Evolutionary conservation across 37 sponge, comb jelly and placozoan genomes (phyloP).

Genomic region (Petrosia ficiformis): DNA sequence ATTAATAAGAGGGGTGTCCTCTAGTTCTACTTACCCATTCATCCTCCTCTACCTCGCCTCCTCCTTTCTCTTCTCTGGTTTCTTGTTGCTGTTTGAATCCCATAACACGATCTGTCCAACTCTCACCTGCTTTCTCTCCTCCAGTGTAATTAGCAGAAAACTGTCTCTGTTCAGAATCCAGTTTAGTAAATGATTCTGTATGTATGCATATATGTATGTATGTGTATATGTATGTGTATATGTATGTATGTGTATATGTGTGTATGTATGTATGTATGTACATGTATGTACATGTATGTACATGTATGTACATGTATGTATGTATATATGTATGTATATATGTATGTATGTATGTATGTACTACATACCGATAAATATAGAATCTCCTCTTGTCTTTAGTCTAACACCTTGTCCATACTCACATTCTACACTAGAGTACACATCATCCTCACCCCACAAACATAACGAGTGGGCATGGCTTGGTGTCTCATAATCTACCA

Average conservation of each 20-base stretch:
- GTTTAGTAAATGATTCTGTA: no score
- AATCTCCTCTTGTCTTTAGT: constrained; percentile 79
- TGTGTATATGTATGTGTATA: neutral
- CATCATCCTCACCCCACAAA: constrained; percentile 70
- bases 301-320: neutral
- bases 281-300: neutral
- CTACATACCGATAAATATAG: constrained; percentile 64
- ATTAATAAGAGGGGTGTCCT: no score
- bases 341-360: neutral
- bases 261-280: neutral
- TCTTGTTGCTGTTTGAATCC: constrained; percentile 49
- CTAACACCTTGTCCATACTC: constrained; percentile 54
- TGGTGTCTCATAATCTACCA: constrained; percentile 34
- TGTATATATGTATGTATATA: neutral
- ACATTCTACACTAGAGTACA: constrained; percentile 58
- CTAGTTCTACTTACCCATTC: constrained; percentile 84
- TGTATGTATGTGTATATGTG: neutral
- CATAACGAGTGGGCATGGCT: constrained; percentile 50
- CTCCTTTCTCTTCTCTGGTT: constrained; percentile 10
- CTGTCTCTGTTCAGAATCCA: constrained; percentile 65
- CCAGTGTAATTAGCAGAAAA: constrained; percentile 73
- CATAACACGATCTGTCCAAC: constrained; percentile 81
- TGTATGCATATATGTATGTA: constrained; percentile 51
- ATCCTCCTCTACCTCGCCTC: constrained; percentile 75
- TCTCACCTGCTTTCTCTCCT: constrained; percentile 69